These are phyloP conservation scores for Xenops minutus DNA, from an alignment of 2,797 vertebrate genomes.

Conservation along the genomic window DNA sequence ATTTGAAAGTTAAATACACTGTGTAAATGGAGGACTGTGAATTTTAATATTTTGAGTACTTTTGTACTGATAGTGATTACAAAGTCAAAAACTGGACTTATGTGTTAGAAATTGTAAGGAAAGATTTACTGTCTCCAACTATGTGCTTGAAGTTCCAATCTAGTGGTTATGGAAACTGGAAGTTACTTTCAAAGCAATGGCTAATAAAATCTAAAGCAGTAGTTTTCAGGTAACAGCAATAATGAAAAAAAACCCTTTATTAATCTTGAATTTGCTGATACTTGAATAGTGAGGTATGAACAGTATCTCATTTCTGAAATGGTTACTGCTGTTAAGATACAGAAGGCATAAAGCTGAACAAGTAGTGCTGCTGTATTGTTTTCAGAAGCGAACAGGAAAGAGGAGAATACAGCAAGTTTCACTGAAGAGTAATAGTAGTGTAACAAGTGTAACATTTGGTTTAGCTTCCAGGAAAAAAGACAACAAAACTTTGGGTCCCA, in stretches of 20 bases:
- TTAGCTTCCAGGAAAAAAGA: slow-evolving; percentile 96
- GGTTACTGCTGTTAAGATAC: neutral
- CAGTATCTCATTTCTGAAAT: neutral
- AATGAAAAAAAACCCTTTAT: rapidly evolving
- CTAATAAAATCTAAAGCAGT: neutral
- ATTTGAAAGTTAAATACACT: neutral
- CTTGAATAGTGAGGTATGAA: neutral
- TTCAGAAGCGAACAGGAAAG: neutral
- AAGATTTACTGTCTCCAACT: neutral
- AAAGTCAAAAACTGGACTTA: neutral
- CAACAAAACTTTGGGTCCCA: slow-evolving; percentile 94
- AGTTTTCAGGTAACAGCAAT: neutral
- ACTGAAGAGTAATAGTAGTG: neutral
- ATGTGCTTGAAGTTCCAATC: neutral
- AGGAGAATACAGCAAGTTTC: neutral
- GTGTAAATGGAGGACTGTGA: neutral
- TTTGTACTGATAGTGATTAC: neutral
- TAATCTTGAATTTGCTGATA: neutral
- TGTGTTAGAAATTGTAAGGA: neutral
- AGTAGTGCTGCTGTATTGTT: neutral
- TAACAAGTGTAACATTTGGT: slow-evolving; percentile 40
- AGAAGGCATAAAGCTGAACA: neutral
- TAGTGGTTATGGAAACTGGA: neutral
- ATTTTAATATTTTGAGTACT: neutral
- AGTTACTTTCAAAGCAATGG: neutral